Conservation (phyloP, 1,140 invertebrate species). For the Lepidurus packardi region DNA sequence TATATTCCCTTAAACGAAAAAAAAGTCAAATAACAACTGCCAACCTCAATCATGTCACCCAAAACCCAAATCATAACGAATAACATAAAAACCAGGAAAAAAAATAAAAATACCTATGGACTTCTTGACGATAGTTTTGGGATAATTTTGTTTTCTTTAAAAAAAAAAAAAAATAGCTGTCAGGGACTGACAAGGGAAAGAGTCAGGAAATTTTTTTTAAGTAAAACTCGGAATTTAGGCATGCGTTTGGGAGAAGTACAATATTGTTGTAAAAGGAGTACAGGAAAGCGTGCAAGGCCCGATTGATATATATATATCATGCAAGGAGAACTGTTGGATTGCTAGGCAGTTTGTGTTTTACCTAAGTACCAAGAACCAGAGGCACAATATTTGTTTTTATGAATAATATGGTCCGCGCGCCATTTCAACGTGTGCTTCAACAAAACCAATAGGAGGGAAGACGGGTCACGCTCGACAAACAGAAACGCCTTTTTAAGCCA, state of each 20-base stretch:
- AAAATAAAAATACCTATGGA: not conserved
- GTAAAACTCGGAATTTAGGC: slow-evolving; percentile 3
- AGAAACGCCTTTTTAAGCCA: not conserved
- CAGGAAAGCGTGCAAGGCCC: slow-evolving; percentile 20
- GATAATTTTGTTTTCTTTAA: not conserved
- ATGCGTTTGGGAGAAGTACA: slow-evolving; percentile 3
- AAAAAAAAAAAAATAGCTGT: not conserved
- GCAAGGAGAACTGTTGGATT: slow-evolving; percentile 3
- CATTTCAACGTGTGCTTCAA: slow-evolving; percentile 14
- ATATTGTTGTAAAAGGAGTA: slow-evolving; percentile 16
- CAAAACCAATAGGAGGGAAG: slow-evolving; percentile 14
- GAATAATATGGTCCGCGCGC: slow-evolving; percentile 17
- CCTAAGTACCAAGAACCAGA: slow-evolving; percentile 21
- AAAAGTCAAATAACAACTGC: not conserved
- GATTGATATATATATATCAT: slow-evolving; percentile 15
- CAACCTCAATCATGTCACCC: slow-evolving; percentile 10
- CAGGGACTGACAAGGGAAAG: not conserved
- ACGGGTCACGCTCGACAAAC: slow-evolving; percentile 11
- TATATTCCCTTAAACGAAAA: slow-evolving; percentile 13
- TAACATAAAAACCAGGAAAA: not conserved
- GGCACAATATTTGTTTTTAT: slow-evolving; percentile 15
- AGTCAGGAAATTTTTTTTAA: not conserved
- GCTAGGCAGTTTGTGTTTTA: slow-evolving; percentile 21
- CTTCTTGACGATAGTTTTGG: slow-evolving; percentile 3
- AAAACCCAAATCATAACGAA: slow-evolving; percentile 19